Evolutionary conservation across 2,113 vertebrate species (phyloP), one percentile per base, ranked within the genome.

Genomic region (Himantopus leucocephalus): DNA sequence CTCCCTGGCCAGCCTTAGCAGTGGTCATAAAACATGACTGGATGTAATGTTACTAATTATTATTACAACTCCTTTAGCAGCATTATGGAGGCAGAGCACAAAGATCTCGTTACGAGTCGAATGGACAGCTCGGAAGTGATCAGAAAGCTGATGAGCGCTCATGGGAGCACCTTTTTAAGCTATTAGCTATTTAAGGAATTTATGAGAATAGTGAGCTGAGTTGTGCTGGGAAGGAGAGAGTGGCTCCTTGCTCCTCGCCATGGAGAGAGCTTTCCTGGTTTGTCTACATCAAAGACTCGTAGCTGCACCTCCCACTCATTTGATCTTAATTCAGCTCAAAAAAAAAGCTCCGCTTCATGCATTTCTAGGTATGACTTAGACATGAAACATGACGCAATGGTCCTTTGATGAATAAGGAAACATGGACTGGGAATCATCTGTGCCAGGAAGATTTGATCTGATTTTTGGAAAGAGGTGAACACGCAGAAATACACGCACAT

Each of bases 311-410:
- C 86, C 92, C 76, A 85, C 83, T 74, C 87, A 92, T 81, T 94
- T 96, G 93, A 95, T 96, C 94, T 95, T 94, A 96, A 95, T 86
- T 96, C 94, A 90, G 64, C 94, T 79, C 80, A 90, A 87, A 95
- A 85, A 85, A 85, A 95, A 94, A 91, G 10, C 85, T 94, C 53
- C 0, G 4, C 64, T 87, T 74, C 74, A 75, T 93, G 66, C 58
- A 1, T 90, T 85, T 63, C 79, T 86, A 88, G 81, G 68, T 85
- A 92, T 85, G 82, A 52, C 73, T 88, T 91, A 47, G 85, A 75
- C 85, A 70, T 75, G 85, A 90, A 94, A 71, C 72, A 10, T 72
- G 92, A 94, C 4, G 43, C 59, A 78, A 82, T 55, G 39, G 76
- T 45, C 68, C 60, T 96, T 63, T 90, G 94, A 86, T 88, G 66